Conservation (phyloP, 2,113 vertebrate genomes). For the Noturus placidus region DNA sequence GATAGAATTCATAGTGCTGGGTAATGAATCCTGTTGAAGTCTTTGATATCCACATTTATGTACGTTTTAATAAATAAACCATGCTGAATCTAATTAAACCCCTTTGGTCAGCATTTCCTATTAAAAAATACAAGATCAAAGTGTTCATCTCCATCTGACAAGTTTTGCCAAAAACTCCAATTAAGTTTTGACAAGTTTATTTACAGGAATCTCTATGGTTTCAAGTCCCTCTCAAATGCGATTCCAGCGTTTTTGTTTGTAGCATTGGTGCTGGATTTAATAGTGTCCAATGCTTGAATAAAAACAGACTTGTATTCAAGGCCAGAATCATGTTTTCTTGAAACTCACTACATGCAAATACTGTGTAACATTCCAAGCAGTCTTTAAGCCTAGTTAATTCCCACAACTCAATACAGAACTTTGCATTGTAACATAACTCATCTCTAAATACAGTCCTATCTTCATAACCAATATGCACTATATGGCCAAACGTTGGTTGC, state of each 20-base stretch:
- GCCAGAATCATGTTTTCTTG: not conserved
- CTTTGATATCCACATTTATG: conserved; percentile 7
- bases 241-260: not conserved
- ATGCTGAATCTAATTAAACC: conserved; percentile 10
- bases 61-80: conserved; percentile 12
- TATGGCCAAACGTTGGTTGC: not conserved
- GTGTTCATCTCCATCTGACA: not conserved
- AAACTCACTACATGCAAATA: not conserved
- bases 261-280: not conserved
- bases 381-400: not conserved
- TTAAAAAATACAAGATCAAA: conserved; percentile 19
- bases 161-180: not conserved
- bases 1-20: not conserved
- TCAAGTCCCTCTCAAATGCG: not conserved
- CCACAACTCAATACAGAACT: not conserved
- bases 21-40: not conserved
- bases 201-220: not conserved
- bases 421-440: not conserved
- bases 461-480: not conserved
- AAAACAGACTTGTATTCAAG: not conserved
- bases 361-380: not conserved
- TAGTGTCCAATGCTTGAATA: too few relatives aligned
- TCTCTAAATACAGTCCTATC: not conserved
- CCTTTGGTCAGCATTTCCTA: conserved; percentile 8
- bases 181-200: not conserved